A percentile compares a stretch with the other conserved stretches of the same genome.
Evolutionary conservation across 2,888 invertebrate genomes (phyloP).

Genomic region (Formica aserva): DNA sequence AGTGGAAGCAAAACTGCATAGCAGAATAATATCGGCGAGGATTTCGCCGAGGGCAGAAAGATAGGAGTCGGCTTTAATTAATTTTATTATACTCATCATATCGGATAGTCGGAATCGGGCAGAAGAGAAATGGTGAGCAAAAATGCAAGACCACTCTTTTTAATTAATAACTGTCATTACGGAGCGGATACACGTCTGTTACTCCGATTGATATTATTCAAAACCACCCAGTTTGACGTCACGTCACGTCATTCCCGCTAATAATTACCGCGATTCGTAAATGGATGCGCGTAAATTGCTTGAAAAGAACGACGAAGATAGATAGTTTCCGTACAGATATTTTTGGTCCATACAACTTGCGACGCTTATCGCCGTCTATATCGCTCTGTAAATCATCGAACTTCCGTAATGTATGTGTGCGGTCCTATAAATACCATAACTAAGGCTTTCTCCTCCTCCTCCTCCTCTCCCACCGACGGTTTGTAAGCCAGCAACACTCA

Average conservation of each 20-base stretch:
- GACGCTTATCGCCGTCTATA: conserved; percentile 23
- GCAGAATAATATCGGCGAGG: conserved; percentile 25
- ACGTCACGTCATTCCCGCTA: conserved; percentile 28
- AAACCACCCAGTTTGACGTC: conserved; percentile 12
- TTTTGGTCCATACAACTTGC: conserved; percentile 27
- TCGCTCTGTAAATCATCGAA: conserved; percentile 36
- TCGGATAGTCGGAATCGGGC: neutral
- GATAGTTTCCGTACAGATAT: conserved; percentile 39
- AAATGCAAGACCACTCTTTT: conserved; percentile 38
- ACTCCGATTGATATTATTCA: conserved; percentile 45
- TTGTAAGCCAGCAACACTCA: conserved; percentile 22
- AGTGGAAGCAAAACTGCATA: conserved; percentile 44
- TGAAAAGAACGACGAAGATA: conserved; percentile 45
- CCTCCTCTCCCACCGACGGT: neutral
- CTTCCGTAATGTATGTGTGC: conserved; percentile 25
- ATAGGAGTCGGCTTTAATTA: conserved; percentile 49
- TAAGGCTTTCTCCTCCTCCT: neutral
- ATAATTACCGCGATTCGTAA: conserved; percentile 45
- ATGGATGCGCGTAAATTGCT: conserved; percentile 40
- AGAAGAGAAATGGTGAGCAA: neutral
- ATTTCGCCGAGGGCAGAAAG: conserved; percentile 19
- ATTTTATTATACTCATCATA: conserved; percentile 38
- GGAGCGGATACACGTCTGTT: conserved; percentile 30
- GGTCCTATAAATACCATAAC: conserved; percentile 40
- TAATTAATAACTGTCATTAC: conserved; percentile 50